Evolutionary conservation across 2,113 vertebrate species (phyloP).

Genomic region (Diphyllodes magnificus): DNA sequence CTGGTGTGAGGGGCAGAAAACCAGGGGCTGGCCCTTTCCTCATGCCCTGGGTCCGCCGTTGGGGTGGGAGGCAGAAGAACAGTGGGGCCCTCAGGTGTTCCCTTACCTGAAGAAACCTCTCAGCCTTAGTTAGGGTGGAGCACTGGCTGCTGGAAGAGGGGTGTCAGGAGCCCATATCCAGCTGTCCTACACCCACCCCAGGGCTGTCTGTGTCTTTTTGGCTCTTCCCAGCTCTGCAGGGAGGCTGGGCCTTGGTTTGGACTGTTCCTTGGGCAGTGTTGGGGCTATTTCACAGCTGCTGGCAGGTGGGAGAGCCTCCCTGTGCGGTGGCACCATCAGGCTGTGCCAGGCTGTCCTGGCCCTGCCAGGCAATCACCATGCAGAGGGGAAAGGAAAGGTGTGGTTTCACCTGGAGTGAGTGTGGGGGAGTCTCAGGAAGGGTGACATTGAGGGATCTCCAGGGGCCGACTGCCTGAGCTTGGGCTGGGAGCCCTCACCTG

Average conservation of each 20-base stretch:
- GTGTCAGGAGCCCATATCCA: rapidly evolving
- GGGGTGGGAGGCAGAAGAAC: not conserved
- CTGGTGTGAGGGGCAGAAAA: not conserved
- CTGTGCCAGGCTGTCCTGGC: not conserved
- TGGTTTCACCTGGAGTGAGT: not conserved
- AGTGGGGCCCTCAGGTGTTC: rapidly evolving
- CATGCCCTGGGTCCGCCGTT: rapidly evolving
- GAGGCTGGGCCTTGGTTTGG: not conserved
- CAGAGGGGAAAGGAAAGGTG: not conserved
- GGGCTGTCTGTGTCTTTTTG: too few relatives aligned
- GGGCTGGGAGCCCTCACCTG: not conserved
- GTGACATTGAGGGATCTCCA: not conserved
- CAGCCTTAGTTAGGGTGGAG: rapidly evolving
- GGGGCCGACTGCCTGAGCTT: not conserved
- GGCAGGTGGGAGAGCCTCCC: not conserved
- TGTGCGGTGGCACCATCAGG: not conserved
- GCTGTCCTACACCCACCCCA: too few relatives aligned
- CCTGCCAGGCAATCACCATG: rapidly evolving
- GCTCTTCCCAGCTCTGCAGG: not conserved
- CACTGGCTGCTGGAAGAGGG: not conserved
- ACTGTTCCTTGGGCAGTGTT: rapidly evolving
- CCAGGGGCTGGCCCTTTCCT: not conserved
- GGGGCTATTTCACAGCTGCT: not conserved
- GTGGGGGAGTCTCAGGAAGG: not conserved
- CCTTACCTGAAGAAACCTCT: not conserved